Conservation (phyloP, 1,140 invertebrate species). For the Apis florea region DNA sequence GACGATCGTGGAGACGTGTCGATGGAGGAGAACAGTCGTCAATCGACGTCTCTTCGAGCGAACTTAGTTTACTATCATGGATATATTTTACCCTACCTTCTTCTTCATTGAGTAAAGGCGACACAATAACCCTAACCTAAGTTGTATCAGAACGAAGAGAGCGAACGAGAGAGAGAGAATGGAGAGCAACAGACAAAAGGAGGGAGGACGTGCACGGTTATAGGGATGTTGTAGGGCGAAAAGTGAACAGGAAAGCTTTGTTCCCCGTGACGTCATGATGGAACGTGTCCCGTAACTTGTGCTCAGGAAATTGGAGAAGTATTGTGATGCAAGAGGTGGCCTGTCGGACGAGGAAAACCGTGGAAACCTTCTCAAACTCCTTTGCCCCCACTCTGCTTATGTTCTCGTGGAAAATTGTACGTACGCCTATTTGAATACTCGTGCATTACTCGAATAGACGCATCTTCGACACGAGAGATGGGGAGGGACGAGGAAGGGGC, state of each 20-base stretch:
- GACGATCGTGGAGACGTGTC: conserved; percentile 58
- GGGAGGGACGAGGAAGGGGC: too few species aligned
- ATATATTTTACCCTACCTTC: conserved; percentile 61
- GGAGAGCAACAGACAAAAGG: conserved; percentile 19
- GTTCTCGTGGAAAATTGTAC: conserved; percentile 54
- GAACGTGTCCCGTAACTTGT: conserved; percentile 71
- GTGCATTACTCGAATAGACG: conserved; percentile 16
- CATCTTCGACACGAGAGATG: not conserved
- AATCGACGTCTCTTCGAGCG: conserved; percentile 33
- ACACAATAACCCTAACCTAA: not conserved
- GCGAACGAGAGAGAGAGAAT: not conserved
- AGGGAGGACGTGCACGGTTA: not conserved
- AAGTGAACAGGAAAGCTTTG: conserved; percentile 62
- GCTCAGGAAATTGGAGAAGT: conserved; percentile 72
- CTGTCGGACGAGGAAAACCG: conserved; percentile 65
- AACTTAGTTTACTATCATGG: conserved; percentile 61
- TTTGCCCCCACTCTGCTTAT: conserved; percentile 22
- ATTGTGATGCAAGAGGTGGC: conserved; percentile 69
- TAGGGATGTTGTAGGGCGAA: conserved; percentile 44
- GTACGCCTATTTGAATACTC: not conserved
- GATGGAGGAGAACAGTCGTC: conserved; percentile 35
- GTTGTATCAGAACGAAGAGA: not conserved
- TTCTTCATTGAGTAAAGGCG: conserved; percentile 11
- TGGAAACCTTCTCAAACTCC: conserved; percentile 60
- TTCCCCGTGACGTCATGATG: conserved; percentile 70